Evolutionary conservation across 2,888 invertebrate genomes (phyloP).

Genomic region (Sphaerophoria rueppellii): DNA sequence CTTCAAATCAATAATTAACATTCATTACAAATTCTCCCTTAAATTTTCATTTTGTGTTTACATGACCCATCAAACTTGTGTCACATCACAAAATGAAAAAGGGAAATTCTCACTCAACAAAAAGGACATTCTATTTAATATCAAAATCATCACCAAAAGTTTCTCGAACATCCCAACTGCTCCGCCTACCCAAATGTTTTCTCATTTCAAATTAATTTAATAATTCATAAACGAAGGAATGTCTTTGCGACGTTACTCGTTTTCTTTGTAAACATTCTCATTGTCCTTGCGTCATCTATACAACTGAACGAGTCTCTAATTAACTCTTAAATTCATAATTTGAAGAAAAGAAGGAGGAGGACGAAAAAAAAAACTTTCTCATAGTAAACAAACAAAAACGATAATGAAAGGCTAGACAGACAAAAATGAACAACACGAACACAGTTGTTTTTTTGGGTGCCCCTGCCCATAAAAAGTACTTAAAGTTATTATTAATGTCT

Average conservation of each 20-base stretch:
- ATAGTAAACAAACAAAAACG: conserved; percentile 43
- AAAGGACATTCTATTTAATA: neutral
- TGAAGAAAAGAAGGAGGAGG: neutral
- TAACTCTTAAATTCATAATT: conserved; percentile 57
- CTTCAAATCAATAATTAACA: too few relatives aligned
- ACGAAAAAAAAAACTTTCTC: conserved; percentile 3
- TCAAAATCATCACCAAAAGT: conserved; percentile 17
- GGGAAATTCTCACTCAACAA: too few relatives aligned
- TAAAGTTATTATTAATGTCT: conserved; percentile 35
- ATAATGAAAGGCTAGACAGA: conserved; percentile 39
- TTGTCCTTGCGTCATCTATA: conserved; percentile 21
- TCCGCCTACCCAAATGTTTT: conserved; percentile 6
- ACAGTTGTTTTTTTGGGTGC: neutral
- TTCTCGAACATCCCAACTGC: neutral
- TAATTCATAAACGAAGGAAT: conserved; percentile 1
- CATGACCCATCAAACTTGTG: too few relatives aligned
- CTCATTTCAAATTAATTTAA: neutral
- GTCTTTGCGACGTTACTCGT: conserved; percentile 14
- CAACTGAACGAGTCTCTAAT: conserved; percentile 48
- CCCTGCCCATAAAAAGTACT: conserved; percentile 1
- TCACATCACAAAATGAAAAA: too few relatives aligned
- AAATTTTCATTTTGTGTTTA: neutral
- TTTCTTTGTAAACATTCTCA: conserved; percentile 13
- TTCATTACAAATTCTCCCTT: too few relatives aligned
- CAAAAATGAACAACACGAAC: neutral